Evolutionary conservation across 2,113 vertebrate genomes (phyloP), one percentile per base, ranked within the genome.

Genomic region (Labeo catla): DNA sequence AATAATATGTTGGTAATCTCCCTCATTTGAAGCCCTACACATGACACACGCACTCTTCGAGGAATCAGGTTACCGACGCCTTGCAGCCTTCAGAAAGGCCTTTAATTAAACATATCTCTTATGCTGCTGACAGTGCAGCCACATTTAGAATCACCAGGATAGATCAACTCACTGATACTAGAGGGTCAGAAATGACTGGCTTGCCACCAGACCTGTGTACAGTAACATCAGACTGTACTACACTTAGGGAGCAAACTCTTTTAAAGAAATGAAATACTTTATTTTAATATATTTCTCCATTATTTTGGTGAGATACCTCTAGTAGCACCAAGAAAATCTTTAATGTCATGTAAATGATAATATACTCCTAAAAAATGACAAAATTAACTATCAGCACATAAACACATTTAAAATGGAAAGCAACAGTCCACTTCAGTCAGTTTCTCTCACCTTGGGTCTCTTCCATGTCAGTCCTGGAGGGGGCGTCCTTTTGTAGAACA

Each of bases 401-500:
- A 6, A 13, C 12, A 85, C 36, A 45, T 76, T 23, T 43, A 36
- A 84, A 34, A 65, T 59, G 54, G 16, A 74, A 70, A 76, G 8
- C 39, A 54, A 54, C 4, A 76, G n/a, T 86, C 16, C 49, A n/a
- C 13, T 23, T 28, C 28, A 28, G 45, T 47, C 1, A 57, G 21
- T 23, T 86, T 8, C 45, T 15, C 93, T 93, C 90, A 96, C 96
- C 92, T 89, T 83, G 0, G 96, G 96, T 59, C 96, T 94, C 91
- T 93, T 96, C 96, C 96, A 96, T 84, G 90, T 93, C 85, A 96
- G 87, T 13, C 92, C 94, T 0, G 90, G 91, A 16, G 95, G 94
- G 3, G 95, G 93, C 11, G 91, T 84, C 80, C 94, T 81, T 50
- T 92, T 95, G 88, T 94, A 96, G 88, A 96, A 96, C 39, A 96